Evolutionary conservation across 2,888 invertebrate genomes (phyloP), one percentile per base, ranked within the genome.

Genomic region (Mythimna pallens): DNA sequence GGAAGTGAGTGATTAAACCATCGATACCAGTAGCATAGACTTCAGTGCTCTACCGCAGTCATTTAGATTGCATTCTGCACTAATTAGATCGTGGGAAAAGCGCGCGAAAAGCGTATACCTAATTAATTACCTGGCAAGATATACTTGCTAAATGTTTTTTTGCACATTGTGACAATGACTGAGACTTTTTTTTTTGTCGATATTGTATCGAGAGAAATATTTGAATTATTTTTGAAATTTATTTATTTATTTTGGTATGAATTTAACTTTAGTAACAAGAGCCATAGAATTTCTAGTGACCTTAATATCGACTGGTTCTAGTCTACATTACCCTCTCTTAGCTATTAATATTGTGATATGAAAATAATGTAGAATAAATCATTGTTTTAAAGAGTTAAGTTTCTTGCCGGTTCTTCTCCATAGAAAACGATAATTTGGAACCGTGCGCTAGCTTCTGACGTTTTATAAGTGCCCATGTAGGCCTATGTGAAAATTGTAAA

Each of bases 21-120:
- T 10, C 25, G 43, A 68, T 68, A 76, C 12, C 1, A 22, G 52
- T 22, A 14, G 36, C 20, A 36, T 54, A 30, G 14, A 20, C 12
- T 9, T 40, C 7, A 17, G 54, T 54, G n/a, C 1, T 14, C 14
- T 43, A 70, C 20, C 12, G 22, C 3, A 22, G 54, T 7, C 10
- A 36, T 65, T 47, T 17, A 64, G 50, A 76, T 65, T 70, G 52
- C 22, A 40, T 70, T 80, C 25, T 65, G 10, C 12, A 30, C 50
- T 80, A 54, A 80, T 70, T 78, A 62, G 25, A 40, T n/a, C 65
- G 70, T 76, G 81, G 30, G 78, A 78, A 78, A 75, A 66, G 22
- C 36, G 50, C 30, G 43, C 61, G n/a, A 43, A 66, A 54, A 50
- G 3, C 7, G 12, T 5, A 40, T 12, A 14, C 47, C 17, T 47